phyloP scores from a whole-genome alignment of 2,888 invertebrate genomes.

The Meloe dianella region DNA sequence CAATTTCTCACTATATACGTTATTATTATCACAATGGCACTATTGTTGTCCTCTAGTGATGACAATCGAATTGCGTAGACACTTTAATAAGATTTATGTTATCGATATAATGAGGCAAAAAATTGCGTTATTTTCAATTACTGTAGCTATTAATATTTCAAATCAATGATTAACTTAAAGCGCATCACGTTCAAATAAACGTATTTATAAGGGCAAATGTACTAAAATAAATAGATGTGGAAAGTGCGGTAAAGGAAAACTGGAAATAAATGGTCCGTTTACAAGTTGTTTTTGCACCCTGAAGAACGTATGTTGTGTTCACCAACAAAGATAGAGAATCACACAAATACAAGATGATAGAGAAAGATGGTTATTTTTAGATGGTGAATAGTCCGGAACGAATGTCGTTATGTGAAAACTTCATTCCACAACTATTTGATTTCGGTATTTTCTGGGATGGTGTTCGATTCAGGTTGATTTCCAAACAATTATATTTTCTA shows the following conservation, averaged over 20 bases:
- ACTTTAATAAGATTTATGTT: too few relatives aligned
- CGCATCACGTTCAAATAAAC: background rate
- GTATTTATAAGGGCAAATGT: background rate
- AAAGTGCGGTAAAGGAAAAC: constrained; percentile 43
- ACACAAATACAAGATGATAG: constrained; percentile 30
- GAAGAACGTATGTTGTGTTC: constrained; percentile 44
- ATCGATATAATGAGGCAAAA: too few relatives aligned
- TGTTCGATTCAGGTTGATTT: constrained; percentile 40
- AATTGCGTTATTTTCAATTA: too few relatives aligned
- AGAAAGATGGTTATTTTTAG: constrained; percentile 28
- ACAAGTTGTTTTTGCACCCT: constrained; percentile 49
- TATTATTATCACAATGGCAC: too few relatives aligned
- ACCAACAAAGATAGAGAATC: constrained; percentile 38
- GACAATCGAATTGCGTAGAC: too few relatives aligned
- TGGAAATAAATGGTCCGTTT: constrained; percentile 48
- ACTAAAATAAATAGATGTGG: constrained; percentile 8
- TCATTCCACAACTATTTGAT: constrained; percentile 45
- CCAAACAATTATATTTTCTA: constrained; percentile 25
- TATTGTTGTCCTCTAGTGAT: too few relatives aligned
- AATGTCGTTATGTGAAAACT: constrained; percentile 48
- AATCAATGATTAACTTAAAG: constrained; percentile 23
- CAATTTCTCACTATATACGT: too few relatives aligned
- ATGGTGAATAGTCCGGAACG: constrained; percentile 38
- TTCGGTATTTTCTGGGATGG: constrained; percentile 38
- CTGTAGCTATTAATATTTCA: too few relatives aligned